Evolutionary conservation across 2,888 invertebrate species (phyloP).

Genomic region (Apotomis turbidana): DNA sequence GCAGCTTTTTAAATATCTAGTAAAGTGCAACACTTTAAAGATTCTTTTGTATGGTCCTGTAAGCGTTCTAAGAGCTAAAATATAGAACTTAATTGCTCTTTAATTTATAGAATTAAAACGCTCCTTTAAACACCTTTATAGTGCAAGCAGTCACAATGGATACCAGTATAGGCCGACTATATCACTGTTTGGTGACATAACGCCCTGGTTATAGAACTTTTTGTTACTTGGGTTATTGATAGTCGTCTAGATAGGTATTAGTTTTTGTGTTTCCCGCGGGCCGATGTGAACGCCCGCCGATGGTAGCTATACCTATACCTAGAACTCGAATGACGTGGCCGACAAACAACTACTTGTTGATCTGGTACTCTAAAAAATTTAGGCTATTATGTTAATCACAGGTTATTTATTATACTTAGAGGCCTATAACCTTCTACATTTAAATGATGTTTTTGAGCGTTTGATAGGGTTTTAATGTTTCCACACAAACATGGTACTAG

Average conservation of each 20-base stretch:
- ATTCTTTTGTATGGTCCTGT: too few species aligned
- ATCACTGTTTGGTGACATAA: too few species aligned
- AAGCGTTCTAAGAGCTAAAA: too few species aligned
- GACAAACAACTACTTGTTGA: slow-evolving; percentile 24
- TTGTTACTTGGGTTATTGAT: too few species aligned
- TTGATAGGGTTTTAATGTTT: slow-evolving; percentile 1
- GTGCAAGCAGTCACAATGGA: too few species aligned
- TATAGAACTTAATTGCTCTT: too few species aligned
- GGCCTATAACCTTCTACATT: slow-evolving; percentile 6
- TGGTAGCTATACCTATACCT: slow-evolving; percentile 21
- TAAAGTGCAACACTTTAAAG: too few species aligned
- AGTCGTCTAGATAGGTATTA: slow-evolving; percentile 13
- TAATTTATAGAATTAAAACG: too few species aligned
- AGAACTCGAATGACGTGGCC: slow-evolving; percentile 32
- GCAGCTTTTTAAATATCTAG: too few species aligned
- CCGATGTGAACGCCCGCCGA: slow-evolving; percentile 35
- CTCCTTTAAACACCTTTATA: too few species aligned
- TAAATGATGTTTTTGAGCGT: background rate
- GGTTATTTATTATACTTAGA: slow-evolving; percentile 19
- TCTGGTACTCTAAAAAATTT: slow-evolving; percentile 13
- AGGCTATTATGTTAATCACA: slow-evolving; percentile 28
- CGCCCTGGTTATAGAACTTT: too few species aligned
- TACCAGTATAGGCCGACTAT: too few species aligned
- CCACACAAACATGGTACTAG: background rate
- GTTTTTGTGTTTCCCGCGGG: slow-evolving; percentile 20